Percentiles rank a stretch among this genome's conserved stretches.
Conservation (phyloP, 2,113 vertebrate genomes). For the Meles meles region DNA sequence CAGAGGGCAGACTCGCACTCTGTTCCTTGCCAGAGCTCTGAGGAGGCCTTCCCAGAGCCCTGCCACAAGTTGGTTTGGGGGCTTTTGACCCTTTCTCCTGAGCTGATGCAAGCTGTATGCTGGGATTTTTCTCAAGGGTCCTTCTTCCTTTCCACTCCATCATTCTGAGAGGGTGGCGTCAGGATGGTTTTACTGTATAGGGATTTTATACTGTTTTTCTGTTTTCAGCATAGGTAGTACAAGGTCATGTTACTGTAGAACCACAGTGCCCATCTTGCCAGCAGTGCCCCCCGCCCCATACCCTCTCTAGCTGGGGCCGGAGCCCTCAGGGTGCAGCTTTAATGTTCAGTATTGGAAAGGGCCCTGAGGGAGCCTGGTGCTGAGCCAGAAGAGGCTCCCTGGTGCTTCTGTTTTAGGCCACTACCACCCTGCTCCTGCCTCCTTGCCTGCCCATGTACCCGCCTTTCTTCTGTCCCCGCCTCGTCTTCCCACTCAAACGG, state of each 20-base stretch:
- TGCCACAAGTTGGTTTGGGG: neutral
- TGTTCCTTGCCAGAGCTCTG: neutral
- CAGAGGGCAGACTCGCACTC: neutral
- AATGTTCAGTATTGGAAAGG: constrained; percentile 12
- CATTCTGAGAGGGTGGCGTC: neutral
- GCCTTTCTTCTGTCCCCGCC: accelerated
- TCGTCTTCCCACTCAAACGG: neutral
- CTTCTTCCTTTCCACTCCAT: neutral
- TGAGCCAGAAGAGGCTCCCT: constrained; percentile 39
- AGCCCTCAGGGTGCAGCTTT: constrained; percentile 4
- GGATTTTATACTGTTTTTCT: neutral
- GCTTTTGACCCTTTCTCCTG: constrained; percentile 11
- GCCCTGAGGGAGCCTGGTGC: constrained; percentile 6
- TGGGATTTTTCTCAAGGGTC: neutral
- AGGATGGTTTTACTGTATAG: neutral
- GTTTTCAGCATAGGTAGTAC: neutral
- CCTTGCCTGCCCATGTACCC: neutral
- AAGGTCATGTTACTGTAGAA: constrained; percentile 2
- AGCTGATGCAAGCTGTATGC: neutral
- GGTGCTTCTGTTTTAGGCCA: constrained; percentile 31
- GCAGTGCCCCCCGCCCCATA: neutral
- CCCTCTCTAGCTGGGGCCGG: neutral
- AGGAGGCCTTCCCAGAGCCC: neutral
- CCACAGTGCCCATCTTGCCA: constrained; percentile 45
- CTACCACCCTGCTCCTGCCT: neutral